Conservation (phyloP, 2,113 vertebrate species). For the Platichthys stellatus region DNA sequence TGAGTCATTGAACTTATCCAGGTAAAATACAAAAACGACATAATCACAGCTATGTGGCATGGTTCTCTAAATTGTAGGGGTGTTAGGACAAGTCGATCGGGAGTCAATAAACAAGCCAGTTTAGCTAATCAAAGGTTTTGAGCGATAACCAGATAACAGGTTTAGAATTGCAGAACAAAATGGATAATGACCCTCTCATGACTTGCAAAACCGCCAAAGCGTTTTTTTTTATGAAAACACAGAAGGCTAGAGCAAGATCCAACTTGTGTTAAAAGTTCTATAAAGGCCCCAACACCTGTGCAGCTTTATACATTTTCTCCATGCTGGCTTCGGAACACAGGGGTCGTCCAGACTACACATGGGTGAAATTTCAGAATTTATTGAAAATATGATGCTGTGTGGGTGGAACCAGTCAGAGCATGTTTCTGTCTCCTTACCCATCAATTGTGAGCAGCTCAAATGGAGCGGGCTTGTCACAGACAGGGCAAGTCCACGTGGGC, state of each 20-base stretch:
- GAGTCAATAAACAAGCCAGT: neutral
- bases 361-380: neutral
- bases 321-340: neutral
- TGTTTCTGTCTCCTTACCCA: conserved; percentile 82
- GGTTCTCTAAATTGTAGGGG: neutral
- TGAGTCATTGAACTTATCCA: no score
- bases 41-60: neutral
- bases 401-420: conserved; percentile 5
- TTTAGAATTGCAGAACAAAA: neutral
- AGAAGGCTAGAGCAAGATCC: neutral
- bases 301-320: neutral
- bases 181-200: neutral
- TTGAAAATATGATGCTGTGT: conserved; percentile 5
- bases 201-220: neutral
- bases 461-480: conserved; percentile 96
- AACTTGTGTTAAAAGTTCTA: conserved; percentile 16
- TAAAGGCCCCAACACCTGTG: neutral
- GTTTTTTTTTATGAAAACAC: neutral
- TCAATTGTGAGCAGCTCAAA: conserved; percentile 98
- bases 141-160: neutral
- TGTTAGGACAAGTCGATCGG: neutral
- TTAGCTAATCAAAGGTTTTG: neutral
- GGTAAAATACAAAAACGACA: neutral
- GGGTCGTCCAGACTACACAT: neutral
- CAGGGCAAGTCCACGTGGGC: conserved; percentile 97